phyloP scores from a whole-genome alignment of 2,113 vertebrate genomes.

The Machaerirhynchus nigripectus region DNA sequence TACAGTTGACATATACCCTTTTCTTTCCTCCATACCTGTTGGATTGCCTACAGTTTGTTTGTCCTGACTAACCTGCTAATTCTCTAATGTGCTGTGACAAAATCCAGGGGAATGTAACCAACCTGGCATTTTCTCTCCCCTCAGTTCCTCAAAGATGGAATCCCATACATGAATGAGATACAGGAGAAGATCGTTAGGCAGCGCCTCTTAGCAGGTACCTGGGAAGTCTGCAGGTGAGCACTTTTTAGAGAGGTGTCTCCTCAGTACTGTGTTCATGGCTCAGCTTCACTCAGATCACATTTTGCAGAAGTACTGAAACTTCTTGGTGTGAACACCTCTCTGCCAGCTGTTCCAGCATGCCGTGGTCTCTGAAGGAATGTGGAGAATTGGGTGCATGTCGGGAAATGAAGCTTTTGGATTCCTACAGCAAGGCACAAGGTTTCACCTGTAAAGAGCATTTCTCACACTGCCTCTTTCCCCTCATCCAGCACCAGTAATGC shows the following conservation, averaged over 20 bases:
- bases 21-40: not conserved
- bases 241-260: not conserved
- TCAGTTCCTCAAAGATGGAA: conserved; percentile 77
- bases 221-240: conserved; percentile 58
- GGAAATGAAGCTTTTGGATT: not conserved
- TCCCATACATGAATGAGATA: conserved; percentile 74
- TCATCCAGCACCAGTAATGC: not conserved
- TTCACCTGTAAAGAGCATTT: not conserved
- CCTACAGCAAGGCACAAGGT: not conserved
- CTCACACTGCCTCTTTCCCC: not conserved
- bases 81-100: not conserved
- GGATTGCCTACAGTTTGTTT: not conserved
- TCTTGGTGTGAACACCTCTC: accelerated
- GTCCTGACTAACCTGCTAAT: not conserved
- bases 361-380: not conserved
- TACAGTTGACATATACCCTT: not conserved
- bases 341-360: not conserved
- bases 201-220: conserved; percentile 46
- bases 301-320: not conserved
- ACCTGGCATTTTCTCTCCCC: not conserved
- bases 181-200: conserved; percentile 69
- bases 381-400: not conserved
- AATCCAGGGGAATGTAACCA: not conserved
- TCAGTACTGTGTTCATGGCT: not conserved
- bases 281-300: not conserved